A percentile compares a stretch with the other conserved stretches of the same genome.
Conservation (phyloP, 2,888 invertebrate genomes). For the Dyspetes luteomarginatus region DNA sequence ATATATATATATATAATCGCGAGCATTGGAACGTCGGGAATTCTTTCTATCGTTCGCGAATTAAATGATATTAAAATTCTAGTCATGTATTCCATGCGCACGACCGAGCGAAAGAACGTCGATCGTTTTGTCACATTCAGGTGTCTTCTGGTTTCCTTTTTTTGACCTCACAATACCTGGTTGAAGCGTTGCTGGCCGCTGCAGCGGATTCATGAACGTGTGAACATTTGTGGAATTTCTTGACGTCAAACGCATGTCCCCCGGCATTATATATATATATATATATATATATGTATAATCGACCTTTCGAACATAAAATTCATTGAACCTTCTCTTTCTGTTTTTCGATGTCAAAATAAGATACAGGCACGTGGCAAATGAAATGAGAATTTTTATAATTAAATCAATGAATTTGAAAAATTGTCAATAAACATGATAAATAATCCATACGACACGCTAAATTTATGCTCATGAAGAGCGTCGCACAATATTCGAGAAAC, state of each 20-base stretch:
- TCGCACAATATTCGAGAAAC: no score
- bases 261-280: not conserved
- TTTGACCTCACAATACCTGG: not conserved
- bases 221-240: not conserved
- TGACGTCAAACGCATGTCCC: not conserved
- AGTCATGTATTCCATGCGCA: not conserved
- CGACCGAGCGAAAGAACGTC: not conserved
- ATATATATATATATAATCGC: not conserved
- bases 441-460: not conserved
- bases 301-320: not conserved
- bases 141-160: not conserved
- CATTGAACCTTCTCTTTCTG: not conserved
- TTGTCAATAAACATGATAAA: not conserved
- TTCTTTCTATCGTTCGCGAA: conserved; percentile 12
- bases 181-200: not conserved
- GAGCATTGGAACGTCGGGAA: conserved; percentile 9
- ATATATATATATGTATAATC: no score
- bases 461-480: no score
- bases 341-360: not conserved
- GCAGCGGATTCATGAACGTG: not conserved
- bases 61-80: conserved; percentile 44
- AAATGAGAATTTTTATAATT: not conserved
- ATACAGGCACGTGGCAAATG: not conserved
- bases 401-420: not conserved
- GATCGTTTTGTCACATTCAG: not conserved